Conservation (phyloP, 1,140 invertebrate species). For the Cyclina sinensis region DNA sequence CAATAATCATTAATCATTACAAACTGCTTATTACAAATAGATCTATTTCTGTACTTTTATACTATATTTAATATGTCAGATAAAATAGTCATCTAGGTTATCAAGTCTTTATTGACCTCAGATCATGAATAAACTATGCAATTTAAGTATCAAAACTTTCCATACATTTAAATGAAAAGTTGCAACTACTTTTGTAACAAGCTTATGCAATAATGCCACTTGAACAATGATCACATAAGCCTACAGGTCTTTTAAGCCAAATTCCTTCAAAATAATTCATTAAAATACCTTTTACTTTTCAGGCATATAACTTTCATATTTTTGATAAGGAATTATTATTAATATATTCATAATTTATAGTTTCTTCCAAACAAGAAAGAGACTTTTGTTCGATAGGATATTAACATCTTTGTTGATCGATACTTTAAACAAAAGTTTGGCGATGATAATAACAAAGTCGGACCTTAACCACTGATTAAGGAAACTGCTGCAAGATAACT, state of each 20-base stretch:
- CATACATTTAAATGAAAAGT: too few species aligned
- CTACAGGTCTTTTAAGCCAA: too few species aligned
- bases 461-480: conserved; percentile 2
- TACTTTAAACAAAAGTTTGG: neutral
- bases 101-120: conserved; percentile 21
- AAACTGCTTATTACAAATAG: neutral
- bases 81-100: conserved; percentile 30
- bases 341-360: too few species aligned
- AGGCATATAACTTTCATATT: too few species aligned
- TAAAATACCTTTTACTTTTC: too few species aligned
- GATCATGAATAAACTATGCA: neutral
- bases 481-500: neutral
- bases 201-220: too few species aligned
- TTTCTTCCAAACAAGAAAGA: neutral
- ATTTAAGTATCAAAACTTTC: neutral
- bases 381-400: neutral
- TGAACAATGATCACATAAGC: too few species aligned
- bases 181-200: too few species aligned
- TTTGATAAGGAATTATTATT: too few species aligned
- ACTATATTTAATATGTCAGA: conserved; percentile 1
- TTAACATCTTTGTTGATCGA: neutral
- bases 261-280: too few species aligned
- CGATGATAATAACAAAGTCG: neutral
- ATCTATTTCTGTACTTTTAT: neutral
- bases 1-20: neutral